phyloP scores from a whole-genome alignment of 2,888 invertebrate species.

The Temnothorax unifasciatus region DNA sequence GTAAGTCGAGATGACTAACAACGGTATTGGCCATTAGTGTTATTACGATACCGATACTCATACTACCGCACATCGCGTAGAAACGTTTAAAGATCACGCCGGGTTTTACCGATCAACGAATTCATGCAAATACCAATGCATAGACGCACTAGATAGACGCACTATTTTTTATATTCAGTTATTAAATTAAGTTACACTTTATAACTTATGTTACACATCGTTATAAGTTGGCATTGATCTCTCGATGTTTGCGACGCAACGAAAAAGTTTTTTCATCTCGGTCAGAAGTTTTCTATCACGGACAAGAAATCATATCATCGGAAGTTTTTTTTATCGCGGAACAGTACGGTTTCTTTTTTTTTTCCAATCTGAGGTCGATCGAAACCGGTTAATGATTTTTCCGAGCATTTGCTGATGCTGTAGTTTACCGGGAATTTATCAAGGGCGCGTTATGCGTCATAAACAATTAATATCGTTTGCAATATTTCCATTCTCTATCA shows the following conservation, averaged over 20 bases:
- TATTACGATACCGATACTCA: not conserved
- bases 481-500: not conserved
- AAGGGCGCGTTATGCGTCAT: not conserved
- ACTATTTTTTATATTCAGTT: not conserved
- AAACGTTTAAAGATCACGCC: not conserved
- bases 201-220: not conserved
- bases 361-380: not conserved
- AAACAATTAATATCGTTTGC: not conserved
- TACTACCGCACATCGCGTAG: not conserved
- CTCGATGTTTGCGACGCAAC: not conserved
- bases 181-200: not conserved
- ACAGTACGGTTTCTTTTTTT: not conserved
- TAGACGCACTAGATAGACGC: not conserved
- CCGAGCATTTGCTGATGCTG: not conserved
- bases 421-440: constrained; percentile 2
- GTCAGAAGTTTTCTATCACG: no score
- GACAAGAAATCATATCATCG: no score
- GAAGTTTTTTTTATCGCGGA: no score
- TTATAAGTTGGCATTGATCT: not conserved
- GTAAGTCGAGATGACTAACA: not conserved
- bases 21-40: not conserved
- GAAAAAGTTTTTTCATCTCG: not conserved
- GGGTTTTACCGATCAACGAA: not conserved
- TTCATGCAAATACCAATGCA: not conserved
- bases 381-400: not conserved